Evolutionary conservation across 30 jellyfish, hydroid and myxozoan species (phyloP).

Genomic region (Hydra vulgaris): DNA sequence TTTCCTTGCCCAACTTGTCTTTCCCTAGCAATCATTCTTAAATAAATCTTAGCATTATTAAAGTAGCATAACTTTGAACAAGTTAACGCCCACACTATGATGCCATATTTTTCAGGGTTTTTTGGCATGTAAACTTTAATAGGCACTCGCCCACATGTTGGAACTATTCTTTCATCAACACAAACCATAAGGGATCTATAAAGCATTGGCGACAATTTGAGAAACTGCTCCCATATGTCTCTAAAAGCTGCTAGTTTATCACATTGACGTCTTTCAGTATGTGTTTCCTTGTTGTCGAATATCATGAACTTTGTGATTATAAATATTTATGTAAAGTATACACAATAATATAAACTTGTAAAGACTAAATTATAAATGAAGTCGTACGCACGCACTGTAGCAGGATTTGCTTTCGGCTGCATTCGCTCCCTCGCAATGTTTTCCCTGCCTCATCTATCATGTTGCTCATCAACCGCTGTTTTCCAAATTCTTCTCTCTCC

Average conservation of each 20-base stretch:
- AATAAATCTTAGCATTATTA: neutral
- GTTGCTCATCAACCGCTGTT: too few relatives aligned
- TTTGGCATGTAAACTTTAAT: neutral
- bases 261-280: neutral
- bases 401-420: too few relatives aligned
- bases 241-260: neutral
- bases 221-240: neutral
- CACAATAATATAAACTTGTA: too few relatives aligned
- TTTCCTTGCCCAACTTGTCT: neutral
- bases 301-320: neutral
- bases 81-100: neutral
- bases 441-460: too few relatives aligned
- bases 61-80: neutral
- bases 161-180: neutral
- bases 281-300: neutral
- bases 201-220: neutral
- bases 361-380: too few relatives aligned
- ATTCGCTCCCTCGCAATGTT: too few relatives aligned
- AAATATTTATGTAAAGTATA: too few relatives aligned
- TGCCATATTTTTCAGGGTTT: neutral
- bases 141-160: neutral
- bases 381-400: too few relatives aligned
- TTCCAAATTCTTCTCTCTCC: too few relatives aligned
- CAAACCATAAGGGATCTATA: neutral
- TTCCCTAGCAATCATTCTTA: neutral